These are phyloP conservation scores for Euphonia xanthogaster DNA, from an alignment of 2,797 vertebrate genomes.

Conservation along the genomic window DNA sequence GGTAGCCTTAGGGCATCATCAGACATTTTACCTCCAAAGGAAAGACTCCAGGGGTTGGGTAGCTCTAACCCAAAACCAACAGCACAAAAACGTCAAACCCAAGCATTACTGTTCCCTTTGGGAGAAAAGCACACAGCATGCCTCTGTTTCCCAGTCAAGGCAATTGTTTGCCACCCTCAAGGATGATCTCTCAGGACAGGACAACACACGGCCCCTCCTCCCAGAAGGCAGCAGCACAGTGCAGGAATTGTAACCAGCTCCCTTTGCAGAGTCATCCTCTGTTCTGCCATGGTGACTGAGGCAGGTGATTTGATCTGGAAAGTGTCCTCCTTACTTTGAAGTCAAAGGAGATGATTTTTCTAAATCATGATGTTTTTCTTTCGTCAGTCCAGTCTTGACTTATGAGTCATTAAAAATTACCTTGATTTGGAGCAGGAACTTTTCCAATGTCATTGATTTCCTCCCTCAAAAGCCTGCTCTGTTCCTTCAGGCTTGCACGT, in stretches of 20 bases:
- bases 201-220: not conserved
- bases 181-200: fast-evolving
- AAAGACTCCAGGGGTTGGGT: not conserved
- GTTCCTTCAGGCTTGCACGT: not conserved
- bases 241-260: not conserved
- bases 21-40: not conserved
- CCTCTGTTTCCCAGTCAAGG: not conserved
- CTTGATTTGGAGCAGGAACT: slow-evolving; percentile 12
- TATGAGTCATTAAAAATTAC: not conserved
- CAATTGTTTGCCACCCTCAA: not conserved
- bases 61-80: not conserved
- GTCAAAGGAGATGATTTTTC: not conserved
- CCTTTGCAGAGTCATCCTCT: not conserved
- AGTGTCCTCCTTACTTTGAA: not conserved
- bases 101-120: not conserved
- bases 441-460: slow-evolving; percentile 3
- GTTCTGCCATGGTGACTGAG: not conserved
- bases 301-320: not conserved
- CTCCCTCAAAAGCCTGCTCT: not conserved
- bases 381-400: not conserved
- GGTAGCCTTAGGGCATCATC: not conserved
- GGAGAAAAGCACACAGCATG: not conserved
- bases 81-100: not conserved
- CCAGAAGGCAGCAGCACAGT: not conserved
- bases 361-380: not conserved